Base-by-base conservation (phyloP, 2,888 invertebrate species). In the Scaptomyza cyrtandrae region DNA sequence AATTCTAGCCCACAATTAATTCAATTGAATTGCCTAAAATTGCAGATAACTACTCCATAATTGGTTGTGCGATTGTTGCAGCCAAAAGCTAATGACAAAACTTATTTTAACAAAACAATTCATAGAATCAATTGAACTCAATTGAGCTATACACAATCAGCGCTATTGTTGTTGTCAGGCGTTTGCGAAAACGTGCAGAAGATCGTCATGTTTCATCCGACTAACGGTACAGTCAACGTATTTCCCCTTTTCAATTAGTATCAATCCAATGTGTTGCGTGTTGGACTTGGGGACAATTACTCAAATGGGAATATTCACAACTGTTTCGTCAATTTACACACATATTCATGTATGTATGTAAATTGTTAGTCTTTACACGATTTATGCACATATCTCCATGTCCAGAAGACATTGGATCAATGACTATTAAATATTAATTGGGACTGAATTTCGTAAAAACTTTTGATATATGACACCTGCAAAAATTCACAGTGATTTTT, bases 101-200 rank as follows among this genome's bases (percentile, higher is more conserved):
- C 24, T 55, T 52, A 53, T 48, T 46, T 29, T 19, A 29, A 55
- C 63, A 71, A 65, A 57, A 29, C 71, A 62, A 35, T 43, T 58
- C 65, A 86, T 83, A 78, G 86, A 85, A 83, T 78, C 77, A 89
- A 88, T 88, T 88, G 80, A 79, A 84, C 64, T 64, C 69, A 75
- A 73, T 67, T 74, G 50, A 73, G 66, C 52, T 56, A 37, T 46
- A 39, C 3, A 65, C 77, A 81, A 84, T 84, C 81, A 79, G 43
- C 55, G 59, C 58, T 33, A 65, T 80, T 71, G 65, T 80, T 68
- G 83, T 74, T 19, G 19, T 19, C 80, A 68, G 74, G 53, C 79
- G 65, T 60, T 74, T 60, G 76, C 74, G 76, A 83, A 83, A 86
- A 86, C 80, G 71, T 80, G 84, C 50, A 44, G 29, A 37, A 19